Evolutionary conservation across 2,797 vertebrate genomes (phyloP), one percentile per base, ranked within the genome.

Genomic region (Sebastes umbrosus): DNA sequence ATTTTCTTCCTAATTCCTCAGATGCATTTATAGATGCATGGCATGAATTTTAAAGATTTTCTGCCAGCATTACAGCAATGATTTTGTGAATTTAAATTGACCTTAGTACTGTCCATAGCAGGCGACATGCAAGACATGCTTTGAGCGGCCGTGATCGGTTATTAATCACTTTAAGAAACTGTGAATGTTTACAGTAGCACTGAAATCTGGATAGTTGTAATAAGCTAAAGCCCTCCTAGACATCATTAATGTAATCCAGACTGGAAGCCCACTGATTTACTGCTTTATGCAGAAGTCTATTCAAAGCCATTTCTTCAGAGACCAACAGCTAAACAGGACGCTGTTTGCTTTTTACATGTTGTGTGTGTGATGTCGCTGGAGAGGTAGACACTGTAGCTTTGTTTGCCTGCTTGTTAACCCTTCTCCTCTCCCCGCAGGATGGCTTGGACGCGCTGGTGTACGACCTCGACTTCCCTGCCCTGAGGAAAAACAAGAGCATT

Each of bases 401-500:
- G 27, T 80, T 68, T 82, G 34, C 55, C 43, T 70, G 20, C 43
- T 3, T 73, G 25, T 81, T 88, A 84, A 88, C 82, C 73, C 81
- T 34, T 85, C 50, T 88, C 69, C 68, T 89, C 63, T 83, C 73
- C 25, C 77, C 60, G 22, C 91, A 99, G 99, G 99, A 99, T 93
- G 97, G 99, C 92, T 96, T 99, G 96, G 98, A 99, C 87, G 98
- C 99, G 74, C 94, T 99, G 95, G 98, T 99, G 66, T 99, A 99
- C 89, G 99, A 99, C 95, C 97, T 99, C 92, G 98, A 99, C 96
- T 99, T 99, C 89, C 99, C 99, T 77, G 99, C 99, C 90, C 96
- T 99, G 94, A 97, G 99, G 95, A 99, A 99, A 96, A 99, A 99
- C 95, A 99, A 99, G 96, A 99, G 99, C 92, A 99, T 99, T 91